A percentile compares a stretch with the other conserved stretches of the same genome.
phyloP scores from a whole-genome alignment of 2,797 vertebrate genomes.

The Pyrrhura leucotis region DNA sequence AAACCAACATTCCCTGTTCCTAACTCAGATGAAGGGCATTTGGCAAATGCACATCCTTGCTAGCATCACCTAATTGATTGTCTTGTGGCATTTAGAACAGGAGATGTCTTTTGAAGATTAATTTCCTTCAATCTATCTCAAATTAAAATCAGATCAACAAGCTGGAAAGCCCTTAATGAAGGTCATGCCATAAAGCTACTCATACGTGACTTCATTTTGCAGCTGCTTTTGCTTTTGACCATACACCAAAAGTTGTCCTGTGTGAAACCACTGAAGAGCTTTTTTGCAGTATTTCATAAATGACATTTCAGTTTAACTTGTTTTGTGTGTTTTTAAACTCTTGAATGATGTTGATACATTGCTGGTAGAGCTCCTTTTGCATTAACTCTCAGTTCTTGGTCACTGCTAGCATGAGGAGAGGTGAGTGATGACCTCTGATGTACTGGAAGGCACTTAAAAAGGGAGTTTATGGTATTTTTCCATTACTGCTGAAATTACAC shows the following conservation, averaged over 20 bases:
- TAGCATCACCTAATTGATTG: background rate
- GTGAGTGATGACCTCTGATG: conserved; percentile 25
- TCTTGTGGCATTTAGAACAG: background rate
- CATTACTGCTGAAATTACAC: background rate
- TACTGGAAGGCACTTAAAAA: background rate
- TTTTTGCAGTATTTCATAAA: conserved; percentile 53
- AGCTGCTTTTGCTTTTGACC: conserved; percentile 27
- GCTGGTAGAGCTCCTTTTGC: conserved; percentile 43
- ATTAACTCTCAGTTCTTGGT: conserved; percentile 29
- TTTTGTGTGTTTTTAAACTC: background rate
- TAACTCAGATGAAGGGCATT: background rate
- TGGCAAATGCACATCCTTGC: background rate
- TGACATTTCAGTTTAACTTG: conserved; percentile 58
- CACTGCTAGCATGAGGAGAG: conserved; percentile 41
- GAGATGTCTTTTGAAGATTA: background rate
- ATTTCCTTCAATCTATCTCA: background rate
- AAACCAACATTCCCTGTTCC: background rate
- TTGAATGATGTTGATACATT: conserved; percentile 2
- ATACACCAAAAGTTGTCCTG: conserved; percentile 69
- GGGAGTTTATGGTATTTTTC: background rate
- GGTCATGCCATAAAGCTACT: background rate
- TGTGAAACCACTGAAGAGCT: conserved; percentile 74
- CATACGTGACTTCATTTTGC: background rate
- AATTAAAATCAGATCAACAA: background rate
- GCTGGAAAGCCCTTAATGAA: background rate